phyloP scores from a whole-genome alignment of 2,888 invertebrate genomes.

The Machimus rusticus region DNA sequence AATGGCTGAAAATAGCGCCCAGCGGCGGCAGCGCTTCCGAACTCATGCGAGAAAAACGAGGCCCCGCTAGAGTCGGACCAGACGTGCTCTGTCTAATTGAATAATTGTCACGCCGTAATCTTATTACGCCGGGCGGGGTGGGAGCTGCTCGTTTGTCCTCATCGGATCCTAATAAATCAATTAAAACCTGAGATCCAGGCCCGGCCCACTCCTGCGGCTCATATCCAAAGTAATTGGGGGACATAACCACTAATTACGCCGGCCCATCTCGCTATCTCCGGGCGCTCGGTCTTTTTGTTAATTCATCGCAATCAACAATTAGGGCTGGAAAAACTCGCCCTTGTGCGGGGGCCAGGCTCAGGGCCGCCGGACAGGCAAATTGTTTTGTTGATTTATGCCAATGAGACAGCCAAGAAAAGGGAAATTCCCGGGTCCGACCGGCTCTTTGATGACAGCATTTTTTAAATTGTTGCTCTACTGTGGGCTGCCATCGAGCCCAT shows the following conservation, averaged over 20 bases:
- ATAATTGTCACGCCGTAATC: slow-evolving; percentile 34
- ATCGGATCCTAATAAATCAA: slow-evolving; percentile 36
- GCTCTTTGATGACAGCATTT: slow-evolving; percentile 13
- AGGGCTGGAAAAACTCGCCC: not conserved
- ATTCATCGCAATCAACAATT: slow-evolving; percentile 34
- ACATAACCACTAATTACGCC: slow-evolving; percentile 35
- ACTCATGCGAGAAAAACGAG: not conserved
- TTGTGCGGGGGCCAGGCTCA: not conserved
- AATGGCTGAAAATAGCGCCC: not conserved
- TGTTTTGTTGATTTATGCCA: slow-evolving; percentile 35
- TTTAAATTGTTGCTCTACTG: not conserved
- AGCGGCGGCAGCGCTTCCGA: not conserved
- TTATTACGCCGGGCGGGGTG: not conserved
- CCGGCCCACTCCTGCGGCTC: not conserved
- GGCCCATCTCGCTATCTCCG: slow-evolving; percentile 26
- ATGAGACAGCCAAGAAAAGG: not conserved
- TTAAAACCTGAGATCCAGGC: slow-evolving; percentile 16
- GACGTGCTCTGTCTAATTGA: slow-evolving; percentile 19
- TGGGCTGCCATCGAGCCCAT: not conserved
- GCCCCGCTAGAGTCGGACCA: not conserved
- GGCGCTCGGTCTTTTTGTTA: slow-evolving; percentile 5
- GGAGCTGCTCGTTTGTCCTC: slow-evolving; percentile 20
- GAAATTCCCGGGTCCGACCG: not conserved
- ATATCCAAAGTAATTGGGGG: slow-evolving; percentile 33
- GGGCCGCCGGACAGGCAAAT: not conserved